phyloP scores from a whole-genome alignment of 2,888 invertebrate genomes.

The Eupithecia tripunctaria region DNA sequence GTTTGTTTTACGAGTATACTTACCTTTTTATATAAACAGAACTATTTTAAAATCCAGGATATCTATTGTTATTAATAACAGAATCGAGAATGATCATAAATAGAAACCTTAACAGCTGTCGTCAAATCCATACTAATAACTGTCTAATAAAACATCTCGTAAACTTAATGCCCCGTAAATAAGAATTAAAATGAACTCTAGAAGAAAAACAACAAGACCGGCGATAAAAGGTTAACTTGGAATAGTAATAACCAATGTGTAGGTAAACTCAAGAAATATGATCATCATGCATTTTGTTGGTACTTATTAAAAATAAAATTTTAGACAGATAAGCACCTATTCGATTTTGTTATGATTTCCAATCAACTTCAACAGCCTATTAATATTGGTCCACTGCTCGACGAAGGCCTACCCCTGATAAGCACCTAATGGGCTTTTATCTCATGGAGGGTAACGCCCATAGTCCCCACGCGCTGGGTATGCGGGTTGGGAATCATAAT shows the following conservation, averaged over 20 bases:
- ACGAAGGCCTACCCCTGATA: too few relatives aligned
- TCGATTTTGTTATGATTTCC: not conserved
- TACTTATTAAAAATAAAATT: too few relatives aligned
- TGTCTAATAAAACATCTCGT: conserved; percentile 33
- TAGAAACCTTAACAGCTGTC: conserved; percentile 30
- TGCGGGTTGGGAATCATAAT: too few relatives aligned
- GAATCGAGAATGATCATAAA: conserved; percentile 21
- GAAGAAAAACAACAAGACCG: conserved; percentile 41
- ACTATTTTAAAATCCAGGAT: conserved; percentile 11
- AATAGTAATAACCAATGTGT: conserved; percentile 19
- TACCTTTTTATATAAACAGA: not conserved
- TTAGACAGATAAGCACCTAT: not conserved
- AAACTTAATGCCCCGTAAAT: conserved; percentile 37
- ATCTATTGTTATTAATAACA: conserved; percentile 14
- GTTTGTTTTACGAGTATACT: not conserved
- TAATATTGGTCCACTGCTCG: too few relatives aligned
- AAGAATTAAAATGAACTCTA: conserved; percentile 37
- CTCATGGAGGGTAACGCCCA: too few relatives aligned
- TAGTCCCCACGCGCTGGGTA: too few relatives aligned
- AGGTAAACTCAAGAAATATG: not conserved
- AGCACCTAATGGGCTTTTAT: too few relatives aligned
- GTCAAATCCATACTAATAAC: conserved; percentile 30
- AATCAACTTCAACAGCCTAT: too few relatives aligned
- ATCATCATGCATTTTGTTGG: not conserved
- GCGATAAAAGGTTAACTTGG: conserved; percentile 34